phyloP scores from a whole-genome alignment of 2,888 invertebrate genomes.

The Resseliella maxima region DNA sequence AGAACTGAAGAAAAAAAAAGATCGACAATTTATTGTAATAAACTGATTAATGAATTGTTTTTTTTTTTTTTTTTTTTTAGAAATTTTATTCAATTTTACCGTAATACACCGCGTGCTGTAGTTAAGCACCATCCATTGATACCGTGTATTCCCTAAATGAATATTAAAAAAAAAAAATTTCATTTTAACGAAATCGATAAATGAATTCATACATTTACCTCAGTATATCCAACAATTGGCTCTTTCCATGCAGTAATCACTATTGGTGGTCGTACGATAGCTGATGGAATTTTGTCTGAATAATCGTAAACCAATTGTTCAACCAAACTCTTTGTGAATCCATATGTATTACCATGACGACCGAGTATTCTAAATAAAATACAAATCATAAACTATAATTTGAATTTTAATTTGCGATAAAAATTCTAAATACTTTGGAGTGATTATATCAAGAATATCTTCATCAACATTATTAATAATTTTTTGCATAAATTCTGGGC shows the following conservation, averaged over 20 bases:
- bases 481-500: conserved; percentile 71
- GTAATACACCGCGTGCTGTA: conserved; percentile 47
- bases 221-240: conserved; percentile 55
- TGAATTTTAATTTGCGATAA: neutral
- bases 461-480: conserved; percentile 74
- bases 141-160: conserved; percentile 56
- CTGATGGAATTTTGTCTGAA: conserved; percentile 76
- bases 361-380: conserved; percentile 70
- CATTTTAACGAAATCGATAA: too few relatives aligned
- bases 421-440: conserved; percentile 68
- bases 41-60: too few relatives aligned
- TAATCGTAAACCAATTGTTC: conserved; percentile 80
- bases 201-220: too few relatives aligned
- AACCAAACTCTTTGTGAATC: conserved; percentile 86
- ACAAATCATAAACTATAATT: neutral
- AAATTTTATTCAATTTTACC: neutral
- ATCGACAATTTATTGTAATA: neutral
- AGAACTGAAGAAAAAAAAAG: neutral
- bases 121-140: conserved; percentile 56
- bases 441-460: conserved; percentile 70
- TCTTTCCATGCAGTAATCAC: conserved; percentile 52
- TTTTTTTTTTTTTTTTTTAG: too few relatives aligned
- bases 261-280: conserved; percentile 86
- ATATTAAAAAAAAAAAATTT: too few relatives aligned
- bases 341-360: conserved; percentile 88